Evolutionary conservation across 2,888 invertebrate species (phyloP), one percentile per base, ranked within the genome.

Genomic region (Sympetrum striolatum): DNA sequence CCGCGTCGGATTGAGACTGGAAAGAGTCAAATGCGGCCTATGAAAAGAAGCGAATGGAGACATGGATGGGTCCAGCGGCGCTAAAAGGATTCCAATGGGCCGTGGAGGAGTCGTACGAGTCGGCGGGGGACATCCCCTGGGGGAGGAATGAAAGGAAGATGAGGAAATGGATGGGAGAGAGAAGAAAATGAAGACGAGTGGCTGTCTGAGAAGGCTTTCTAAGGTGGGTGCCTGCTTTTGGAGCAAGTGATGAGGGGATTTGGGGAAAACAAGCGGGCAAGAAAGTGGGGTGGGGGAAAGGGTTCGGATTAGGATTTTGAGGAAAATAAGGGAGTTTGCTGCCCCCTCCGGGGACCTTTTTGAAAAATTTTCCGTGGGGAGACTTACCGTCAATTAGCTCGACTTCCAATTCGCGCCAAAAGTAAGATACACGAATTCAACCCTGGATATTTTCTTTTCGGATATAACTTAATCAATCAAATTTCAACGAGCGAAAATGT

Each of bases 141-240:
- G 82, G 82, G 53, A 6, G 58, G 58, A 53, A 82, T 15, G 35
- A 58, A 64, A 58, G 31, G 25, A 15, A 18, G 58, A 22, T 31
- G 12, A 39, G 37, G 35, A 86, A 35, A 18, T 60, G 37, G 35
- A 60, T 31, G 37, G 58, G 86, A 35, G 53, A 25, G 31, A 12
- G 82, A 15, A 86, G 58, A 60, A 86, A 86, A 86, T 86, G 86
- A 86, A 86, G 86, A 86, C 37, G 86, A 60, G 60, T 64, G 82
- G 35, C 35, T 25, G 58, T 35, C 53, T 82, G 53, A 35, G 31
- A 35, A 53, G 53, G 82, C 58, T 48, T 14, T n/a, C 48, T 12
- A 10, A 35, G 58, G 31, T 44, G 44, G 44, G 10, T 1, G 44
- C 44, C n/a, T 60, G 64, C n/a, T 64, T 64, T 48, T 25, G 15